Base-by-base conservation (phyloP, 2,888 invertebrate species). In the Argynnis bischoffii region DNA sequence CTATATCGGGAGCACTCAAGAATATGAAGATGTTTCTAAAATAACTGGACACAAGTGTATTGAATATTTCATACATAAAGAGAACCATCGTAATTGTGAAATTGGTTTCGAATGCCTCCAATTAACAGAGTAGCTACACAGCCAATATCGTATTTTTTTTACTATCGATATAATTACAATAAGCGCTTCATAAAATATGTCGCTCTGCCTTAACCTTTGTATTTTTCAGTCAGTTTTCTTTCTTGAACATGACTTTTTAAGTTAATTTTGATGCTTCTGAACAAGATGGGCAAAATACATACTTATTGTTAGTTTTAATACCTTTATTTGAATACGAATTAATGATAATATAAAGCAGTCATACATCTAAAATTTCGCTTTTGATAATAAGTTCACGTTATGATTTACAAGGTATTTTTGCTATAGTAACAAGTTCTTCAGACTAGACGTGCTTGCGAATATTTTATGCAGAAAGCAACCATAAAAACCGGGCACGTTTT, bases 381-480 rank as follows among this genome's bases (percentile, higher is more conserved):
- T 50, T 13, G 15, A 61, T 65, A 56, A 53, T 60, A 65, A 53
- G 69, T 50, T 21, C 51, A 55, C 47, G 50, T 46, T 61, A 54
- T 35, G 26, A 54, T 63, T 55, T 35, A 35, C 35, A 35, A 35
- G 6, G 1, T 35, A 35, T 35, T 65, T n/a, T 64, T 18, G 46
- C 51, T 67, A 41, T 26, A 57, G 56, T 26, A 41, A 47, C 54
- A 51, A 55, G 67, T 63, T 63, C 69, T 69, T 57, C 69, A 69
- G 69, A 67, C 69, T 67, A 69, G 69, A 72, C 71, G 67, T 67
- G 71, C 71, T 67, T 51, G 59, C 41, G 71, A 72, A 72, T 72
- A 72, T 69, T 69, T 69, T 72, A 72, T 67, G 64, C 64, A 60
- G 51, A 72, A 64, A 60, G 67, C 63, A 65, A 55, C 63, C 59